These are phyloP conservation scores for Puma concolor DNA, from an alignment of 2,113 vertebrate genomes.

Conservation along the genomic window DNA sequence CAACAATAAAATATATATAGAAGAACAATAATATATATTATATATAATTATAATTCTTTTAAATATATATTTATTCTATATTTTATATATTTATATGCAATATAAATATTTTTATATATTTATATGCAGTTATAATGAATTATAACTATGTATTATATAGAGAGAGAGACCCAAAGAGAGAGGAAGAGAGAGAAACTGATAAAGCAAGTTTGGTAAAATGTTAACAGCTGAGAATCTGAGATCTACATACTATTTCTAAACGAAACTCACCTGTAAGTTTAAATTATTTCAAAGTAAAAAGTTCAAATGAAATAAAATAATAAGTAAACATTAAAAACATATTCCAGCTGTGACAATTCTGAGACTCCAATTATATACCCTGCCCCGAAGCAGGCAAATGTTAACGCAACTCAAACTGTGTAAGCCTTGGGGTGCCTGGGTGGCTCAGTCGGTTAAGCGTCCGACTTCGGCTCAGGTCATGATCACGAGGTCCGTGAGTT, in stretches of 20 bases:
- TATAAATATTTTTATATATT: neutral
- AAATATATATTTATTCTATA: neutral
- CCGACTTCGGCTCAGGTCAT: no score
- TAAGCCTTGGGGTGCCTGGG: neutral
- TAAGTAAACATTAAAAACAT: conserved; percentile 42
- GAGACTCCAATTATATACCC: neutral
- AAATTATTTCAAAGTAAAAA: conserved; percentile 52
- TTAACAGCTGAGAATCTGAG: neutral
- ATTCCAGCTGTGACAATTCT: neutral
- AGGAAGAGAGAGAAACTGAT: neutral
- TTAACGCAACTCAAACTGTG: conserved; percentile 7
- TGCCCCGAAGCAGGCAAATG: neutral
- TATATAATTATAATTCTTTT: neutral
- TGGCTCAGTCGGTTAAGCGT: no score
- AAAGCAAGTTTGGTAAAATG: neutral
- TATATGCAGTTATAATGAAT: neutral
- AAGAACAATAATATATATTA: neutral
- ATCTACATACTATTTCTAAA: neutral
- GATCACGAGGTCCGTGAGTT: no score
- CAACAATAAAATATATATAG: neutral
- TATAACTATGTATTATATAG: neutral
- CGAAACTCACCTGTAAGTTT: conserved; percentile 39
- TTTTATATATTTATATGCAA: neutral
- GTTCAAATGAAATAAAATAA: conserved; percentile 35
- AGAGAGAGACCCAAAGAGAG: neutral